Conservation (phyloP, 2,797 vertebrate genomes). For the Diceros bicornis region DNA sequence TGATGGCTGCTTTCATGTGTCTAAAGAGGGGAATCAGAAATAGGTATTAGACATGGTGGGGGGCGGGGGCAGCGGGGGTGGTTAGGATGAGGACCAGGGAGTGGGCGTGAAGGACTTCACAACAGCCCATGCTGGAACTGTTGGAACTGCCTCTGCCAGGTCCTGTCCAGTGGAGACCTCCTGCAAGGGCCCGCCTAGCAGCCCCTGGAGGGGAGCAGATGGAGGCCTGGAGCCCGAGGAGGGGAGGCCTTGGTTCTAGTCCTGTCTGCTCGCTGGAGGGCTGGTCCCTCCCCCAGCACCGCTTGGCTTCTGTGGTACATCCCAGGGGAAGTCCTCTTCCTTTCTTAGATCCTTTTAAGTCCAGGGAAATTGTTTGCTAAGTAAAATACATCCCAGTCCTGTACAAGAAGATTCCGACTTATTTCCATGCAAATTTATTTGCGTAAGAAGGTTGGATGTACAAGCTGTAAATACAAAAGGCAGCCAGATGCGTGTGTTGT, state of each 20-base stretch:
- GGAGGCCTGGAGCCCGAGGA: background rate
- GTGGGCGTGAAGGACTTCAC: background rate
- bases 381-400: background rate
- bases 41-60: fast-evolving
- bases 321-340: background rate
- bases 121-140: fast-evolving
- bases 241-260: background rate
- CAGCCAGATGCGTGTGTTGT: background rate
- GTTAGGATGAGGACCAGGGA: background rate
- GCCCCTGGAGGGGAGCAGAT: background rate
- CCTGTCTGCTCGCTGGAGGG: background rate
- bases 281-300: fast-evolving
- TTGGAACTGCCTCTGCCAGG: background rate
- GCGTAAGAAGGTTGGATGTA: background rate
- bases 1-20: background rate
- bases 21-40: background rate
- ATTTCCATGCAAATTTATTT: constrained; percentile 55
- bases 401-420: background rate
- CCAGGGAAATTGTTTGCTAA: background rate
- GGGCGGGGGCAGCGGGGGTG: fast-evolving
- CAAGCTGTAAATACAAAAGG: background rate
- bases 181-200: background rate
- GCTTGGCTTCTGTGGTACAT: background rate
- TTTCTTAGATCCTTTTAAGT: background rate
- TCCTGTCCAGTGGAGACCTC: background rate